Base-by-base conservation (phyloP, 2,888 invertebrate genomes). In the Oeneis ivallda region DNA sequence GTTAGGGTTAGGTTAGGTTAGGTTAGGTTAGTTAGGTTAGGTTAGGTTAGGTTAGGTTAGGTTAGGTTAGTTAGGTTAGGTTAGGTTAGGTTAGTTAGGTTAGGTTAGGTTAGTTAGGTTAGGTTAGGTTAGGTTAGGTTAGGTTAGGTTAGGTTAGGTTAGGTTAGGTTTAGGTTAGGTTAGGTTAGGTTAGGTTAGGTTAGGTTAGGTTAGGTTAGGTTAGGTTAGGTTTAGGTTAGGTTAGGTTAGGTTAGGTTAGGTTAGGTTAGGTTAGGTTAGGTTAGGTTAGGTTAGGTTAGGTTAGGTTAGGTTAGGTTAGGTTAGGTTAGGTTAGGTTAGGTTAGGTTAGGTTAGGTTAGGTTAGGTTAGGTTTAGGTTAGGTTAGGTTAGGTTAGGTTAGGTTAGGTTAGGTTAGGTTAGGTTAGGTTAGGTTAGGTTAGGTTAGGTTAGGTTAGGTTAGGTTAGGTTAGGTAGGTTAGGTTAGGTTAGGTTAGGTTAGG, bases 401-500 rank as follows among this genome's bases (percentile, higher is more conserved):
- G 66, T 66, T 66, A 66, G 66, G 66, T 66, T 66, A 66, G 66
- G 66, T 68, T 68, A 65, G 68, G 65, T 68, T 65, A 64, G 65
- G 68, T 68, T 68, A 70, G 70, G 69, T 63, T 66, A 66, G 69
- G 66, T 64, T 64, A 66, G 66, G 66, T 66, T 66, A 66, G 66
- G 62, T 66, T 66, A 66, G 66, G 66, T 66, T 66, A 66, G 66
- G 66, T 66, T 66, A 66, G 66, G 66, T 66, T 65, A 66, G 70
- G 64, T 68, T 65, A 63, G 65, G 70, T 69, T 71, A 67, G 71
- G 71, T 69, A n/a, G n/a, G n/a, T n/a, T n/a, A n/a, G n/a, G n/a
- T n/a, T n/a, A n/a, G n/a, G n/a, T n/a, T n/a, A n/a, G n/a, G n/a
- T n/a, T n/a, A n/a, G n/a, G n/a, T n/a, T n/a, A n/a, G n/a, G n/a